phyloP scores from a whole-genome alignment of 1,140 invertebrate genomes.

The Anastrepha ludens region DNA sequence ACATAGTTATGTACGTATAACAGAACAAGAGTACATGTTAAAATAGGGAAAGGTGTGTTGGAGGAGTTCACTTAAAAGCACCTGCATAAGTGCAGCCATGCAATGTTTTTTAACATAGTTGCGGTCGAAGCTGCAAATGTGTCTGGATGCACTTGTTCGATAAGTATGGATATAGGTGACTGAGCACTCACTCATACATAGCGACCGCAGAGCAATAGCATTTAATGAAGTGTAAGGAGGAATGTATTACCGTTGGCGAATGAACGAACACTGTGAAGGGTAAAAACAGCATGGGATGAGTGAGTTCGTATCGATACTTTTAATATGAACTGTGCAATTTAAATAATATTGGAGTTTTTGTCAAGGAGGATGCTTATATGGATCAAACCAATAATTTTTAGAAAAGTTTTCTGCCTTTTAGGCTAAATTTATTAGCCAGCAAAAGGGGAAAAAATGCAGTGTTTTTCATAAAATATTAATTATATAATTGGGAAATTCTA shows the following conservation, averaged over 20 bases:
- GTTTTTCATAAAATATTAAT: too few species aligned
- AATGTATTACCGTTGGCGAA: conserved; percentile 4
- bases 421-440: too few species aligned
- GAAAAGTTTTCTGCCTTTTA: too few species aligned
- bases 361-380: too few species aligned
- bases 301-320: too few species aligned
- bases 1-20: background rate
- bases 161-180: conserved; percentile 51
- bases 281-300: background rate
- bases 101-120: background rate
- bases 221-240: conserved; percentile 34
- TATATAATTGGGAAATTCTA: too few species aligned
- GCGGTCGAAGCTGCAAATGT: background rate
- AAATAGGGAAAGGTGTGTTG: background rate
- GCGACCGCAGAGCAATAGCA: conserved; percentile 20
- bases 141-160: conserved; percentile 6
- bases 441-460: too few species aligned
- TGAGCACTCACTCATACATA: conserved; percentile 28
- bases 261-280: background rate
- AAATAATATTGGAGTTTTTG: too few species aligned
- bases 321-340: too few species aligned
- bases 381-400: too few species aligned
- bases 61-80: background rate
- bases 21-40: background rate
- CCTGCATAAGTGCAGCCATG: conserved; percentile 19